Evolutionary conservation across 2,888 invertebrate genomes (phyloP).

Genomic region (Dascillus cervinus): DNA sequence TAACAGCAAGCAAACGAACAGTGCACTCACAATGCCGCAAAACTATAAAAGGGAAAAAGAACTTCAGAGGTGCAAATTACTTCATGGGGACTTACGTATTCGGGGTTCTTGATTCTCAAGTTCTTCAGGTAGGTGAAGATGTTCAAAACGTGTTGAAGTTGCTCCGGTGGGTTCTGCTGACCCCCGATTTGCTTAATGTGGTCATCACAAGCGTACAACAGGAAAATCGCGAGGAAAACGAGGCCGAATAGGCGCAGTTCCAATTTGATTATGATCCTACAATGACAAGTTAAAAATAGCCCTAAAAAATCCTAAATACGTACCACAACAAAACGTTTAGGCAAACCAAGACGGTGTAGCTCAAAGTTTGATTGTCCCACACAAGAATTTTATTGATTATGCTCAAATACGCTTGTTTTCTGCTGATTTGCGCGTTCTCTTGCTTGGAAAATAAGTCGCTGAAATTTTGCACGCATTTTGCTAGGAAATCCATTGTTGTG

Average conservation of each 20-base stretch:
- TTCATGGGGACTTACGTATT: conserved; percentile 29
- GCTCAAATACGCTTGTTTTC: conserved; percentile 30
- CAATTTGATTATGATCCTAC: conserved; percentile 36
- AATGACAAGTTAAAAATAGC: conserved; percentile 18
- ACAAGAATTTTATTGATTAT: conserved; percentile 29
- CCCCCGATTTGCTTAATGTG: conserved; percentile 23
- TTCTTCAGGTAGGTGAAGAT: too few species aligned
- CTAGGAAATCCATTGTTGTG: conserved; percentile 5
- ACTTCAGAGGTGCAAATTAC: not conserved
- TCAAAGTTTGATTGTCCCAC: conserved; percentile 39
- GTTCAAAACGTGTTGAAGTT: too few species aligned
- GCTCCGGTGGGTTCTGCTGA: too few species aligned
- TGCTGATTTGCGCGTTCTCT: conserved; percentile 17
- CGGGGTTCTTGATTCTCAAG: conserved; percentile 37
- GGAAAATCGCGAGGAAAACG: conserved; percentile 33
- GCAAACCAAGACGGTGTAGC: conserved; percentile 32
- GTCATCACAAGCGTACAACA: conserved; percentile 32
- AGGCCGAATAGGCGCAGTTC: conserved; percentile 41
- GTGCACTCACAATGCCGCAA: conserved; percentile 32
- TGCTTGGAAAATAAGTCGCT: conserved; percentile 6
- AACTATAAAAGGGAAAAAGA: conserved; percentile 32
- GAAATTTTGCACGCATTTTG: not conserved
- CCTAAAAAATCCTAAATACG: conserved; percentile 19
- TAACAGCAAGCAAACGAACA: conserved; percentile 33
- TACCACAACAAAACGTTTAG: conserved; percentile 41